Percentiles rank a stretch among this genome's conserved stretches.
Conservation (phyloP, 2,888 invertebrate species). For the Ophioninae sp. region DNA sequence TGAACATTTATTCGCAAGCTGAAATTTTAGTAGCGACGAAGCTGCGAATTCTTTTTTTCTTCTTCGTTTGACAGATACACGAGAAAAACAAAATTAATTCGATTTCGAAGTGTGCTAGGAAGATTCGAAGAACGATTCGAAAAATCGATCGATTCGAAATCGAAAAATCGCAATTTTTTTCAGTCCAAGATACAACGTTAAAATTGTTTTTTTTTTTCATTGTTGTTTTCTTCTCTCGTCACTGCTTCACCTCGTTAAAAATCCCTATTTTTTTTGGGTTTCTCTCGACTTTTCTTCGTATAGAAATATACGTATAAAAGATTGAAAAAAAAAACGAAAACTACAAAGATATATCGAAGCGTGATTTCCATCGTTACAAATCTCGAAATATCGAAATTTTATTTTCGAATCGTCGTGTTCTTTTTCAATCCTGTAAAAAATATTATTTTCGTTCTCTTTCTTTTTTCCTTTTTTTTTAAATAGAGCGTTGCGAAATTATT, state of each 20-base stretch:
- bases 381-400: conserved; percentile 26
- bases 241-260: background rate
- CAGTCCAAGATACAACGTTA: background rate
- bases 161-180: background rate
- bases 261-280: conserved; percentile 58
- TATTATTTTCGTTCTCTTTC: conserved; percentile 24
- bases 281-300: conserved; percentile 74
- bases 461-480: conserved; percentile 34
- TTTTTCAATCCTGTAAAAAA: conserved; percentile 20
- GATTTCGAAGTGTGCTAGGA: conserved; percentile 4
- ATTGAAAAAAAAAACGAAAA: conserved; percentile 23
- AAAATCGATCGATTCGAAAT: no score
- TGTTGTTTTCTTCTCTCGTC: background rate
- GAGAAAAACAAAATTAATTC: background rate
- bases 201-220: background rate
- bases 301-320: conserved; percentile 74
- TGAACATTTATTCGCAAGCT: conserved; percentile 1
- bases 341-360: background rate
- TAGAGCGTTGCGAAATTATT: conserved; percentile 56
- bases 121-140: no score
- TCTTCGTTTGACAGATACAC: background rate
- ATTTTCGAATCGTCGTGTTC: conserved; percentile 10
- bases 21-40: background rate
- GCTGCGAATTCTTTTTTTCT: background rate
- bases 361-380: conserved; percentile 14